Base-by-base conservation (phyloP, 2,888 invertebrate species). In the Limenitis camilla region DNA sequence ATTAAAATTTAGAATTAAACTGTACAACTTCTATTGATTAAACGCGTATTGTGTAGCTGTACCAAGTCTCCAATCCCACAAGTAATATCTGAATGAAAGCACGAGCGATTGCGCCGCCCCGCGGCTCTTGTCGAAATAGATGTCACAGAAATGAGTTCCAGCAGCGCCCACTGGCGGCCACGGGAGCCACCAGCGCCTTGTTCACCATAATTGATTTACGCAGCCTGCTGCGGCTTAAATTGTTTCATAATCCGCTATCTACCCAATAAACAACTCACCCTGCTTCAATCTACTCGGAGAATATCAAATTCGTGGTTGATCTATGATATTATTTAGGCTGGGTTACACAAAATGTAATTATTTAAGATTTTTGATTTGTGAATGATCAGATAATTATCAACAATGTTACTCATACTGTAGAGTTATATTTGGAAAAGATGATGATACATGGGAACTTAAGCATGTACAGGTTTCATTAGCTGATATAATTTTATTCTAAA, bases 1-100 rank as follows among this genome's bases (percentile, higher is more conserved):
- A 19, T 19, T 19, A 19, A 19, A 19, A 19, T 19, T 19, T 19
- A 19, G 19, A 3, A 3, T 19, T 19, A 19, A 19, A 19, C 19
- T 19, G 19, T 3, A 19, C 19, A 19, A 19, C 19, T 19, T 6
- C 7, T 44, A 45, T 38, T 38, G 42, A 38, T 36, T 7, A 30
- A 29, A 9, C 39, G 35, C 41, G 7, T 7, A 38, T 44, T 28
- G 70, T 56, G 44, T 68, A 65, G 73, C 76, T 73, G 69, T 49
- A 69, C 71, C 65, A 52, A 67, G 65, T 69, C 76, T 77, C 77
- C 76, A 79, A 78, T 81, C 77, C 78, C 76, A 74, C 80, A 78
- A 83, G 81, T 81, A 80, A 83, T 83, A 83, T 84, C 79, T 76
- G 82, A 83, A 81, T 83, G 81, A n/a, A 81, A 73, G 74, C 67